Conservation (phyloP, 2,797 vertebrate species). For the Heteromormyrus szaboi region DNA sequence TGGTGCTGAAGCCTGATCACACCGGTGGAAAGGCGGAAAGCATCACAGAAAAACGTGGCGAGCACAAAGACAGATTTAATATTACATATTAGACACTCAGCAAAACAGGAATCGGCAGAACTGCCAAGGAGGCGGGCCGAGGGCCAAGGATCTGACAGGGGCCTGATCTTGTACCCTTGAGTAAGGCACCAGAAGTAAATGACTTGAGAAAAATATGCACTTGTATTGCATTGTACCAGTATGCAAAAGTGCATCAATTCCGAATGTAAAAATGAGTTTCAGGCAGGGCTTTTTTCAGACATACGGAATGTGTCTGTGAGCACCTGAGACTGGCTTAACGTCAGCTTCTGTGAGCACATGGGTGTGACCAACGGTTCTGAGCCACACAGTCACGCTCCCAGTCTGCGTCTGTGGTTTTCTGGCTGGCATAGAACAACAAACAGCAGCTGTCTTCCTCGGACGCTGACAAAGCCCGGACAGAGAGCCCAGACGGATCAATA, state of each 20-base stretch:
- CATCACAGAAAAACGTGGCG: neutral
- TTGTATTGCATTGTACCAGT: neutral
- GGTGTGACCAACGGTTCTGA: neutral
- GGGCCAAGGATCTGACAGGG: neutral
- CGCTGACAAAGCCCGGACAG: neutral
- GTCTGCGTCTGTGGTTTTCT: neutral
- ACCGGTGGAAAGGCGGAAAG: neutral
- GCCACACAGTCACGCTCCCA: neutral
- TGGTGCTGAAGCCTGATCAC: slow-evolving; percentile 53
- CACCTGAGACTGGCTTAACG: neutral
- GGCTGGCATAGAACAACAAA: neutral
- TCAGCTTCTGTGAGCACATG: neutral
- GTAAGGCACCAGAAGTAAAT: neutral
- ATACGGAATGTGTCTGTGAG: neutral
- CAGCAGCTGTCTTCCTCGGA: neutral
- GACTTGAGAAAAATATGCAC: neutral
- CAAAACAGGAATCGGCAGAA: neutral
- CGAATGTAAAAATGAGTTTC: neutral
- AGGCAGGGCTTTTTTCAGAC: neutral
- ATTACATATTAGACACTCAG: neutral
- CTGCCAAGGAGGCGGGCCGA: neutral
- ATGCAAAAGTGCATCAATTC: neutral
- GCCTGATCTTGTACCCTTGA: neutral
- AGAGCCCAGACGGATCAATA: neutral
- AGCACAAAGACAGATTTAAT: neutral